Evolutionary conservation across 2,888 invertebrate genomes (phyloP).

Genomic region (Blastobasis adustella): DNA sequence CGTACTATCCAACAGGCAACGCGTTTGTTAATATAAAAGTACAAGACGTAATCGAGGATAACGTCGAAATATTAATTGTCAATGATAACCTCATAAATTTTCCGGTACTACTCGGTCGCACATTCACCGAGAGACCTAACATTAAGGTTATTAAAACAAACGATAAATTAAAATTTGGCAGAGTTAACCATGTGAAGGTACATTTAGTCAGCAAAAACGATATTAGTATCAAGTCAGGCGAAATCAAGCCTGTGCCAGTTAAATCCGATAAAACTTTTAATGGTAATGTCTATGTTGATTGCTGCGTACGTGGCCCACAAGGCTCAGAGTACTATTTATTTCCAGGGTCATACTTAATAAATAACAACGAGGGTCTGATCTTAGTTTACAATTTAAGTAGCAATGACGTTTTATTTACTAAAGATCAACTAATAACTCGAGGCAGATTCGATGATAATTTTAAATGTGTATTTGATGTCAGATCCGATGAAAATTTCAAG

Average conservation of each 20-base stretch:
- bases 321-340: not conserved
- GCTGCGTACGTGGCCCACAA: conserved; percentile 1
- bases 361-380: not conserved
- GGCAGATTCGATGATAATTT: not conserved
- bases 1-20: not conserved
- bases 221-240: not conserved
- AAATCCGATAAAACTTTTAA: not conserved
- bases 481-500: not conserved
- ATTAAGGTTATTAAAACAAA: conserved; percentile 2
- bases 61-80: too few relatives aligned
- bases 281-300: conserved; percentile 2
- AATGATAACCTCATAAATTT: not conserved
- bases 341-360: conserved; percentile 1
- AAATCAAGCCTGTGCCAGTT: not conserved
- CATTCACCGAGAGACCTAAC: conserved; percentile 4
- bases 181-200: not conserved
- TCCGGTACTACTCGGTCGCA: conserved; percentile 1
- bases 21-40: not conserved
- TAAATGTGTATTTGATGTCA: not conserved
- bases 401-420: not conserved
- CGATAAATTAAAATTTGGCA: not conserved
- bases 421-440: not conserved
- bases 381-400: conserved; percentile 1
- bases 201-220: not conserved
- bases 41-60: conserved; percentile 6